These are phyloP conservation scores for Syngnathoides biaculeatus DNA, from an alignment of 2,113 vertebrate genomes.

Conservation along the genomic window DNA sequence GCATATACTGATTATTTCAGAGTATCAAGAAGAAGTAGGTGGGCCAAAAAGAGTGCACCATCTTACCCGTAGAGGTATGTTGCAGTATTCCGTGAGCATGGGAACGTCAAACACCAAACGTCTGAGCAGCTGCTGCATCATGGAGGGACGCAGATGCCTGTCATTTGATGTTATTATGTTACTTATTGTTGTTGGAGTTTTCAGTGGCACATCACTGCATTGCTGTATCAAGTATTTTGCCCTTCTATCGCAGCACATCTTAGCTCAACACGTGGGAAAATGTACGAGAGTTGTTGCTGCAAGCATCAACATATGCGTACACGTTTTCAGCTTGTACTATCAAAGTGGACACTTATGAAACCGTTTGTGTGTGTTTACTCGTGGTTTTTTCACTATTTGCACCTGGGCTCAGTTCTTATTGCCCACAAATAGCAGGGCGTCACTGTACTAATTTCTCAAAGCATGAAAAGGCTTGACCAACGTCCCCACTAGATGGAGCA, in stretches of 20 bases:
- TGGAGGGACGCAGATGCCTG: constrained; percentile 91
- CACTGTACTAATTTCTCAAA: no score
- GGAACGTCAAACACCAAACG: constrained; percentile 95
- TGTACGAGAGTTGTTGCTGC: no score
- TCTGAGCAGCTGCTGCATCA: constrained; percentile 92
- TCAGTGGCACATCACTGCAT: not conserved
- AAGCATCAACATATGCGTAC: no score
- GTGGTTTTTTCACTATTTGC: no score
- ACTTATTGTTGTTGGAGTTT: not conserved
- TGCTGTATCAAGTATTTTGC: no score
- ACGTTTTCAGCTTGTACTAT: no score
- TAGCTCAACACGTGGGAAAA: no score
- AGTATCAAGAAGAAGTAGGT: not conserved
- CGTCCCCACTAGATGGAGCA: not conserved
- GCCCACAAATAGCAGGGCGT: no score
- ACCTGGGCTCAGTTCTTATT: no score
- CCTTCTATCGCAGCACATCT: no score
- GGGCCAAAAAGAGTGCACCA: not conserved
- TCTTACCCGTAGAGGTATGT: constrained; percentile 89
- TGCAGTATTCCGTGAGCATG: constrained; percentile 89
- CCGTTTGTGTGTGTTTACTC: no score
- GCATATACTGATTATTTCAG: not conserved
- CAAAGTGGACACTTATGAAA: no score
- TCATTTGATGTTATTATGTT: not conserved
- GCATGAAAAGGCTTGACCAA: not conserved